A percentile compares a stretch with the other conserved stretches of the same genome.
Conservation (phyloP, 1,140 invertebrate genomes). For the Wiebesia pumilae region DNA sequence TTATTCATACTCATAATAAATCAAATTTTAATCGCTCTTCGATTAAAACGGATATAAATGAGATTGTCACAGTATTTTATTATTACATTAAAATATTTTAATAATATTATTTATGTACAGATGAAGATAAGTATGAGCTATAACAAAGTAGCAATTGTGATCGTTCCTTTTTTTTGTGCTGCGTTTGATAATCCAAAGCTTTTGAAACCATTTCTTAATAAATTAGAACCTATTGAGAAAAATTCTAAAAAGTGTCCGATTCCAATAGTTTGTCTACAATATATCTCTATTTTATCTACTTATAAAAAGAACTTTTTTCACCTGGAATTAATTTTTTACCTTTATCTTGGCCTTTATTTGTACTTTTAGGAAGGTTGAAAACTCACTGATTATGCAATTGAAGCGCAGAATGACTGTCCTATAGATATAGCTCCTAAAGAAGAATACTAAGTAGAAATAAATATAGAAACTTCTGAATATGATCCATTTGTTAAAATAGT, state of each 20-base stretch:
- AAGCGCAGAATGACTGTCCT: background rate
- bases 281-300: background rate
- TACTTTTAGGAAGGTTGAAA: constrained; percentile 7
- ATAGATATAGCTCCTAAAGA: background rate
- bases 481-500: constrained; percentile 5
- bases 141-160: constrained; percentile 25
- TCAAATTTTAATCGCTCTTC: too few species aligned
- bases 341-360: background rate
- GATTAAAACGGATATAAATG: too few species aligned
- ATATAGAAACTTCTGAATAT: background rate
- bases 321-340: too few species aligned
- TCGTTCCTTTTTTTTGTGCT: constrained; percentile 1
- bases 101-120: constrained; percentile 8
- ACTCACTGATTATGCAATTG: constrained; percentile 1
- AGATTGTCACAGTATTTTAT: too few species aligned
- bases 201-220: background rate
- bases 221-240: constrained; percentile 6
- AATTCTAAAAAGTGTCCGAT: constrained; percentile 25
- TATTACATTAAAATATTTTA: too few species aligned
- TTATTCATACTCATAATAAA: too few species aligned
- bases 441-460: background rate
- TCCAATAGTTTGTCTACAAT: constrained; percentile 9
- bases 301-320: too few species aligned
- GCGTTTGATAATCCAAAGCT: constrained; percentile 8
- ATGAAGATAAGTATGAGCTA: constrained; percentile 1